Percentiles rank a stretch among this genome's conserved stretches.
Conservation (phyloP, 2,888 invertebrate genomes). For the Myopa testacea region DNA sequence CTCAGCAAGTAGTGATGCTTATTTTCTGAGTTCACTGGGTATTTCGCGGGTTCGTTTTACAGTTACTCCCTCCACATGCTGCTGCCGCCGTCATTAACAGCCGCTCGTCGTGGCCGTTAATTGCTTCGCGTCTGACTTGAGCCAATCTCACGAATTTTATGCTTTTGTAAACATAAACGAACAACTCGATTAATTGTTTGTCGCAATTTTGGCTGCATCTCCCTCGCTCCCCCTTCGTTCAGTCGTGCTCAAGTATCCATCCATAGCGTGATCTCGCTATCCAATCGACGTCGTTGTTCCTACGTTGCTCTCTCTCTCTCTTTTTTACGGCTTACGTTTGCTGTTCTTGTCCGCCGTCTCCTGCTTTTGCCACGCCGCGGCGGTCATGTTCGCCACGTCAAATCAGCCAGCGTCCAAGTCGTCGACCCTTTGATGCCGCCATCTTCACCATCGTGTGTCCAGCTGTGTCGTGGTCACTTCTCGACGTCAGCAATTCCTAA, state of each 20-base stretch:
- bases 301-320: slow-evolving; percentile 38
- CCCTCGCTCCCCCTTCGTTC: not conserved
- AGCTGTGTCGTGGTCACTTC: slow-evolving; percentile 30
- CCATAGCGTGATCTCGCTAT: slow-evolving; percentile 31
- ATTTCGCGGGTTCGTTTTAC: slow-evolving; percentile 13
- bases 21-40: no score
- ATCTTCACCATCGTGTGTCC: slow-evolving; percentile 28
- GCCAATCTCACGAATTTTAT: slow-evolving; percentile 47
- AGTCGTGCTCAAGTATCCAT: not conserved
- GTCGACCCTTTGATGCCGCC: slow-evolving; percentile 29
- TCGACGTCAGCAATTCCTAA: slow-evolving; percentile 25
- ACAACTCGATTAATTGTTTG: slow-evolving; percentile 57
- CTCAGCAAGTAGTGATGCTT: no score
- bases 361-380: not conserved
- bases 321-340: not conserved
- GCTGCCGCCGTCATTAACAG: not conserved
- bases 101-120: slow-evolving; percentile 26
- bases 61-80: slow-evolving; percentile 8
- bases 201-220: slow-evolving; percentile 55
- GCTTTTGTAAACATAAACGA: slow-evolving; percentile 63
- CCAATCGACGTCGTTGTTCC: not conserved
- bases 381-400: slow-evolving; percentile 18
- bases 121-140: slow-evolving; percentile 37
- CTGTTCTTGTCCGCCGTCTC: not conserved
- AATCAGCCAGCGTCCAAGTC: slow-evolving; percentile 17